Conservation (phyloP, 1,140 invertebrate species). For the Hetaerina americana region DNA sequence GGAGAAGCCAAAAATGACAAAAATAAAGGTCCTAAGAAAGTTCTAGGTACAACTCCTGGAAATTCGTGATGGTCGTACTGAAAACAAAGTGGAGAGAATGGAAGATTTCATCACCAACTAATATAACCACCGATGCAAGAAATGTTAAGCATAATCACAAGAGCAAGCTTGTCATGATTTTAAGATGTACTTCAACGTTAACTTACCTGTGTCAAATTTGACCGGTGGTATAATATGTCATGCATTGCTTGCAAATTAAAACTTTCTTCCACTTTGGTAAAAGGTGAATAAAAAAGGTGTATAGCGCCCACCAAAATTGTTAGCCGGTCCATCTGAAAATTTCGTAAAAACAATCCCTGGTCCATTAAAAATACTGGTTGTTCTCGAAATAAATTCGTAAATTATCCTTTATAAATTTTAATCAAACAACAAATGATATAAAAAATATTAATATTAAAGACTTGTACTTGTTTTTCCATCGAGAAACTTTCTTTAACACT, state of each 20-base stretch:
- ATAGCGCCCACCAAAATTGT: constrained; percentile 44
- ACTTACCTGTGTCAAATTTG: constrained; percentile 70
- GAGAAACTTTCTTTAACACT: neutral
- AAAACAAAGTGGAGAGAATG: constrained; percentile 22
- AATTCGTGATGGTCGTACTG: constrained; percentile 98
- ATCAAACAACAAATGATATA: neutral
- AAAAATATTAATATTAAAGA: neutral
- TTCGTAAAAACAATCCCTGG: neutral
- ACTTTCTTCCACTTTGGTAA: constrained; percentile 99
- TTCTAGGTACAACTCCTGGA: constrained; percentile 94
- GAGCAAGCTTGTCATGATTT: no score
- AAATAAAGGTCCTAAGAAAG: constrained; percentile 86
- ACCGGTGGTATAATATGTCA: constrained; percentile 82
- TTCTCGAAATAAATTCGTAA: no score
- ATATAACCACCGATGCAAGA: no score
- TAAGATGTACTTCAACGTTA: no score
- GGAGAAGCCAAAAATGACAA: constrained; percentile 69
- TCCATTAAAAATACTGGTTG: neutral
- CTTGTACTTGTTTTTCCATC: neutral
- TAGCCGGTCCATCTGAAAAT: neutral
- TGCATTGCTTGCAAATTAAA: constrained; percentile 98
- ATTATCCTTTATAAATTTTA: no score
- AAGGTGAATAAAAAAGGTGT: constrained; percentile 81
- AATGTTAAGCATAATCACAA: no score
- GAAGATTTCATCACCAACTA: no score